Base-by-base conservation (phyloP, 1,140 invertebrate species). In the Anastatus disparis region DNA sequence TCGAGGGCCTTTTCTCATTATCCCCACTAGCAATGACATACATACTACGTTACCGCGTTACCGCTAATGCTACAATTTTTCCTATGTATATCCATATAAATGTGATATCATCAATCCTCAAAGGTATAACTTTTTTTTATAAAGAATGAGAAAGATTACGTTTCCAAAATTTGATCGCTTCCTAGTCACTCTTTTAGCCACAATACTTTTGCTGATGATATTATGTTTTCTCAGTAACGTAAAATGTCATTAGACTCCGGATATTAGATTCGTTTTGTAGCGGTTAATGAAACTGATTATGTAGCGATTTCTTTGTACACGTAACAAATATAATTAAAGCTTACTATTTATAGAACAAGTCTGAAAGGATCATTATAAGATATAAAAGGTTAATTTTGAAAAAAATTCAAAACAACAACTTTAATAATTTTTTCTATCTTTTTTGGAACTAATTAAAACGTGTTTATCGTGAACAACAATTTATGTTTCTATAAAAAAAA, bases 1-100 rank as follows among this genome's bases (percentile, higher is more conserved):
- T 66, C 63, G 22, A 20, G 63, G 52, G 63, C 40, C 26, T 66
- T 55, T 64, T 44, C 63, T 66, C 52, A 29, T 66, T 24, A 46
- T 48, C 31, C 22, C 6, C 48, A 0, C 31, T 15, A 22, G 8
- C 31, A 17, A 59, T 27, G 38, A 56, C 53, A 56, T 56, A 56
- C 29, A 56, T 56, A 56, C 35, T 59, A 22, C 35, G 12, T n/a
- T n/a, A n/a, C n/a, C n/a, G n/a, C n/a, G n/a, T n/a, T n/a, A n/a
- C n/a, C 55, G 38, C 56, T 40, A n/a, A 22, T 1, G 17, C 24
- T 50, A 12, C 10, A 35, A 35, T 10, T 4, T 35, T 35, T 10
- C 4, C 4, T 35, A 35, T 35, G 10, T 35, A 35, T 50, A 17
- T 10, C 3, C 29, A 55, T 15, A 44, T 44, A 44, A 3, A 44